A percentile compares a stretch with the other conserved stretches of the same genome.
Conservation (phyloP, 1,140 invertebrate genomes). For the Aricia agestis region DNA sequence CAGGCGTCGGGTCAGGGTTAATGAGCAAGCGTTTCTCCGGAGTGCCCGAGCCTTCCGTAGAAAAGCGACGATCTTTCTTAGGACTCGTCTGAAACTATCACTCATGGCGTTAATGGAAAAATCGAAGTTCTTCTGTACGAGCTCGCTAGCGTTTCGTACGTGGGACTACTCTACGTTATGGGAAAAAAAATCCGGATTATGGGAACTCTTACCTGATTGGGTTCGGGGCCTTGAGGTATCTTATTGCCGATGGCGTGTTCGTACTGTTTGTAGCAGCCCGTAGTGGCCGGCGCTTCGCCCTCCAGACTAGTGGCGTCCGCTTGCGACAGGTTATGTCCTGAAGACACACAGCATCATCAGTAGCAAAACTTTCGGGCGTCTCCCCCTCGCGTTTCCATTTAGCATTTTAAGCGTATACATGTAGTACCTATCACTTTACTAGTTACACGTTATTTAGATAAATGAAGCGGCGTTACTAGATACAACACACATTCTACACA, state of each 20-base stretch:
- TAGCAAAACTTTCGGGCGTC: constrained; percentile 51
- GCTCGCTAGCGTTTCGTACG: background rate
- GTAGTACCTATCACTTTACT: constrained; percentile 32
- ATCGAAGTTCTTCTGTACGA: constrained; percentile 2
- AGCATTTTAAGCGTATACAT: constrained; percentile 35
- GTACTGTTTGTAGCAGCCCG: constrained; percentile 91
- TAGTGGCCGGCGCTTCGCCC: constrained; percentile 84
- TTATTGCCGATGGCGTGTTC: constrained; percentile 84
- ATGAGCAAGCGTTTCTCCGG: constrained; percentile 75
- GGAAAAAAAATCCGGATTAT: background rate
- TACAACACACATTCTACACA: constrained; percentile 70
- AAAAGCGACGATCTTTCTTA: constrained; percentile 65
- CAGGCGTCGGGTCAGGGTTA: constrained; percentile 72
- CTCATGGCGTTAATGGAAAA: constrained; percentile 49
- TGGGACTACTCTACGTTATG: background rate
- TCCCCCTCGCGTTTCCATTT: constrained; percentile 37
- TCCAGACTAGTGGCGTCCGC: constrained; percentile 91
- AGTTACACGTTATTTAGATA: constrained; percentile 51
- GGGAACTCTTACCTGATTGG: constrained; percentile 72
- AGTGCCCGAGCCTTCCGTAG: constrained; percentile 60
- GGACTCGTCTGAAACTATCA: constrained; percentile 72
- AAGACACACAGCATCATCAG: constrained; percentile 73
- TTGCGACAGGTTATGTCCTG: constrained; percentile 94
- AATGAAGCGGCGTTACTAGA: constrained; percentile 64
- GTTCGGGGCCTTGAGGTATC: constrained; percentile 79